phyloP scores from a whole-genome alignment of 2,113 vertebrate genomes.

The Ranitomeya imitator region DNA sequence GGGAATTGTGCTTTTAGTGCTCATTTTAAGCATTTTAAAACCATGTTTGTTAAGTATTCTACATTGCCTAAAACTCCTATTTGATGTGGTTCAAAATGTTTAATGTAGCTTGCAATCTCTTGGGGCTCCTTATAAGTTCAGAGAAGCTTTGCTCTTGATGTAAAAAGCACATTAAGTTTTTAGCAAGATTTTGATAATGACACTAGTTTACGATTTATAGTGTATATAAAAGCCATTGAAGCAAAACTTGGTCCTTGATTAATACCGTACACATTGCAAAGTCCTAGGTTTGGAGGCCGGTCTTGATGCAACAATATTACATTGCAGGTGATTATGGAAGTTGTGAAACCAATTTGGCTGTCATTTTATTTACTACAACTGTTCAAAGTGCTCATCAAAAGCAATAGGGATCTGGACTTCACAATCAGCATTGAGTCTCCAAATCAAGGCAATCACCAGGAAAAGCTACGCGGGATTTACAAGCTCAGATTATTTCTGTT shows the following conservation, averaged over 20 bases:
- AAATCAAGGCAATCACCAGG: no score
- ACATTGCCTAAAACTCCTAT: slow-evolving; percentile 31
- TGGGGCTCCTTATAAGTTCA: slow-evolving; percentile 23
- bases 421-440: no score
- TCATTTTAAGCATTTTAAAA: slow-evolving; percentile 14
- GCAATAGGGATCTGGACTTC: no score
- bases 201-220: slow-evolving; percentile 14
- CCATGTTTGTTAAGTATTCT: slow-evolving; percentile 34
- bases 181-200: slow-evolving; percentile 12
- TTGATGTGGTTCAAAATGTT: slow-evolving; percentile 29
- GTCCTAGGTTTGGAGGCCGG: no score
- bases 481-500: no score
- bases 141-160: slow-evolving; percentile 1
- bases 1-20: slow-evolving; percentile 33
- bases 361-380: no score
- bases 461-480: no score
- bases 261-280: background rate
- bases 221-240: background rate
- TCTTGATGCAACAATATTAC: no score
- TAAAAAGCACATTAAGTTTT: slow-evolving; percentile 16
- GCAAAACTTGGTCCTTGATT: background rate
- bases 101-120: slow-evolving; percentile 30
- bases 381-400: no score
- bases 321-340: no score
- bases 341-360: no score